Conservation (phyloP, 2,888 invertebrate genomes). For the Heliconius charithonia region DNA sequence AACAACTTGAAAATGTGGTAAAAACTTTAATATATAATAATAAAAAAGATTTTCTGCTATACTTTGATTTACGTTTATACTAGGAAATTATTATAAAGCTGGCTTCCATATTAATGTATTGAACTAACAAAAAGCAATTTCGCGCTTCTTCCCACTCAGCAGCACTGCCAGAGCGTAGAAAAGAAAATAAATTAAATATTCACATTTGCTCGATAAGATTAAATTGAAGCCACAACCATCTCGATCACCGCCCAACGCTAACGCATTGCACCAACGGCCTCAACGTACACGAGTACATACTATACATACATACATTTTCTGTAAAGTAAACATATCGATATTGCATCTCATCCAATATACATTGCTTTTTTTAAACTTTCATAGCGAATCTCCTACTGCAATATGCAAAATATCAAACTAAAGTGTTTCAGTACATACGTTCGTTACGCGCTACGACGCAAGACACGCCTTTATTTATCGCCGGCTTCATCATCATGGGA, state of each 20-base stretch:
- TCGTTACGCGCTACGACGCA: constrained; percentile 22
- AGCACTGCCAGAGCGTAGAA: not conserved
- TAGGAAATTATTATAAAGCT: too few relatives aligned
- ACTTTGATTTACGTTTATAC: too few relatives aligned
- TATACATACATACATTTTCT: not conserved
- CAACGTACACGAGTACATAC: not conserved
- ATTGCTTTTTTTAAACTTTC: not conserved
- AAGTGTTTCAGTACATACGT: constrained; percentile 38
- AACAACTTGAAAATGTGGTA: too few relatives aligned
- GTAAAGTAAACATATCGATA: not conserved
- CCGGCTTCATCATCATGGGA: constrained; percentile 3
- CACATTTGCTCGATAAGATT: not conserved
- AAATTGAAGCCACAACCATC: not conserved
- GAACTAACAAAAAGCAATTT: too few relatives aligned
- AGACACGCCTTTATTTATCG: constrained; percentile 26
- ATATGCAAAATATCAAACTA: constrained; percentile 30
- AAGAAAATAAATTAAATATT: not conserved
- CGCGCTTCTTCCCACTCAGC: too few relatives aligned
- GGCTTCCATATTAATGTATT: too few relatives aligned
- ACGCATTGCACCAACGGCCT: not conserved
- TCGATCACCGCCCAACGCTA: too few relatives aligned
- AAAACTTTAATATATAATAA: too few relatives aligned
- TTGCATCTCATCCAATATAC: not conserved
- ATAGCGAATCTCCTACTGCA: constrained; percentile 1
- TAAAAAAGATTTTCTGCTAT: too few relatives aligned